phyloP scores from a whole-genome alignment of 92 coral and sea anemone genomes.

The Parazoanthus atlanticus region DNA sequence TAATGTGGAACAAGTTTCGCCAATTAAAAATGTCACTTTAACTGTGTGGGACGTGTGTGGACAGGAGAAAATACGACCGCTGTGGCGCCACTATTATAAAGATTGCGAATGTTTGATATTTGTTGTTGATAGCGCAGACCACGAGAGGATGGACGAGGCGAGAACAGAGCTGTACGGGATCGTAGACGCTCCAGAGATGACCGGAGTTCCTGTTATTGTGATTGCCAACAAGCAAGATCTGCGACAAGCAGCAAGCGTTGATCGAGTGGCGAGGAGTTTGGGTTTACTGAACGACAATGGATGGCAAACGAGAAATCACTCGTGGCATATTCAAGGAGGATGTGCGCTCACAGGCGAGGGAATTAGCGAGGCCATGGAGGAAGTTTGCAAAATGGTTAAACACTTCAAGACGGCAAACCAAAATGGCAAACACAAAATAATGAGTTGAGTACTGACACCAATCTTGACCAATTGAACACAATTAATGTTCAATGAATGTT shows the following conservation, averaged over 20 bases:
- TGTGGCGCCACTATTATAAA: conserved; percentile 76
- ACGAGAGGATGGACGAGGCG: conserved; percentile 68
- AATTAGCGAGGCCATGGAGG: conserved; percentile 67
- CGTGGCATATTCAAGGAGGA: conserved; percentile 74
- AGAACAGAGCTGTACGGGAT: conserved; percentile 56
- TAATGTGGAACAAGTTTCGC: conserved; percentile 78
- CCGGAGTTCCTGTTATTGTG: conserved; percentile 69
- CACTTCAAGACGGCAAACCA: conserved; percentile 43
- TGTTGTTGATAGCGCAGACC: conserved; percentile 81
- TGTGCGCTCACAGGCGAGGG: conserved; percentile 79
- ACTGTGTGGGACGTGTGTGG: conserved; percentile 87
- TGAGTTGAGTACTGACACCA: background rate
- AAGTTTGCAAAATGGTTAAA: conserved; percentile 72
- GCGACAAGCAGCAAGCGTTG: conserved; percentile 59
- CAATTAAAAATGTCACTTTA: conserved; percentile 62
- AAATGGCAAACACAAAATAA: background rate
- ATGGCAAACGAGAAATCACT: conserved; percentile 50
- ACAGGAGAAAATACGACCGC: conserved; percentile 72
- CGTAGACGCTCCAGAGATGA: conserved; percentile 61
- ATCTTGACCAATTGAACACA: too few species aligned
- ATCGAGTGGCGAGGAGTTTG: conserved; percentile 61
- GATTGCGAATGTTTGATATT: conserved; percentile 65
- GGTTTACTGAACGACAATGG: conserved; percentile 37
- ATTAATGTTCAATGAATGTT: too few species aligned
- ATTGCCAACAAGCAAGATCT: conserved; percentile 82